Conservation (phyloP, 2,113 vertebrate genomes). For the Oenanthe melanoleuca region DNA sequence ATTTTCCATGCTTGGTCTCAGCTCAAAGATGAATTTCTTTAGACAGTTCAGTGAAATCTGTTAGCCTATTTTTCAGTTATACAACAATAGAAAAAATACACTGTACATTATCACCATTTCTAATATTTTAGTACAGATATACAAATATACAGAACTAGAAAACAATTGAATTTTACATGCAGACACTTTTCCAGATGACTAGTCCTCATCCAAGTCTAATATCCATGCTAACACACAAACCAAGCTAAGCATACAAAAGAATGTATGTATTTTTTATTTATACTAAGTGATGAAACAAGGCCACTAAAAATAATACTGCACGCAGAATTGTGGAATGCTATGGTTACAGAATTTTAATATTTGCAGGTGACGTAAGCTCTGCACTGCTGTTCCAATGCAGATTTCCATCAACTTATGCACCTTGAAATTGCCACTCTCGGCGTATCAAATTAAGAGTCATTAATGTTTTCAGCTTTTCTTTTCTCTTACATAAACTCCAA, state of each 20-base stretch:
- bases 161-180: constrained; percentile 20
- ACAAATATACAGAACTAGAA: constrained; percentile 14
- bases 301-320: constrained; percentile 20
- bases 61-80: constrained; percentile 50
- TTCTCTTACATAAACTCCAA: constrained; percentile 11
- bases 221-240: constrained; percentile 8
- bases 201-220: not conserved
- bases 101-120: not conserved
- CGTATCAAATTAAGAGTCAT: constrained; percentile 1
- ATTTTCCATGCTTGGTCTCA: constrained; percentile 62
- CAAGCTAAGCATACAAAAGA: constrained; percentile 7
- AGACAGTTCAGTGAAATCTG: constrained; percentile 51
- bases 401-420: constrained; percentile 8
- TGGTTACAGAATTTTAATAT: constrained; percentile 41
- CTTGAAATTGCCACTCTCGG: constrained; percentile 33
- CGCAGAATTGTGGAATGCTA: constrained; percentile 26
- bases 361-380: constrained; percentile 21
- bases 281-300: constrained; percentile 9
- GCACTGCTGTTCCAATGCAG: constrained; percentile 8
- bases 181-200: not conserved
- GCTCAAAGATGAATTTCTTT: constrained; percentile 60
- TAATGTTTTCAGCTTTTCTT: constrained; percentile 15
- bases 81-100: constrained; percentile 9
- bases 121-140: not conserved
- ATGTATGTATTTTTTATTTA: not conserved